A percentile compares a stretch with the other conserved stretches of the same genome.
These are phyloP conservation scores for Aspidiotus rigidus DNA, from an alignment of 2,888 invertebrate genomes.

Conservation along the genomic window DNA sequence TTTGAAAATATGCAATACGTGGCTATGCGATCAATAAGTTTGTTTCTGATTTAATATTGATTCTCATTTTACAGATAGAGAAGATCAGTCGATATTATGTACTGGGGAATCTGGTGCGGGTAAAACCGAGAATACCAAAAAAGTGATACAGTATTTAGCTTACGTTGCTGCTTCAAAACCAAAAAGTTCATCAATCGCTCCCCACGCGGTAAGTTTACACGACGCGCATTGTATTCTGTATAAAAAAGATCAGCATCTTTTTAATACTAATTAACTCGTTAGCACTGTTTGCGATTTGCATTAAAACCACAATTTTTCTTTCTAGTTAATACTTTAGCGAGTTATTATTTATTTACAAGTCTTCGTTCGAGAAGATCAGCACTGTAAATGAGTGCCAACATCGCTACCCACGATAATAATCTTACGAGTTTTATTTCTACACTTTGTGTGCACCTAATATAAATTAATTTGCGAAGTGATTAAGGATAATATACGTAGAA, in stretches of 20 bases:
- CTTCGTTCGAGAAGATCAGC: no score
- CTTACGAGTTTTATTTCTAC: no score
- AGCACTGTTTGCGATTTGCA: not conserved
- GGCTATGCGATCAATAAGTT: not conserved
- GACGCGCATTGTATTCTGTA: no score
- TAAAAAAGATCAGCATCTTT: no score
- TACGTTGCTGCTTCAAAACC: constrained; percentile 98
- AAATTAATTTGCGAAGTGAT: no score
- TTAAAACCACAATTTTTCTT: not conserved
- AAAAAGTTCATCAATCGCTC: constrained; percentile 56
- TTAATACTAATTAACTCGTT: not conserved
- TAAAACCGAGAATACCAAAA: constrained; percentile 99
- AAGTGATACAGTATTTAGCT: constrained; percentile 99
- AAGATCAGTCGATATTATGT: constrained; percentile 98
- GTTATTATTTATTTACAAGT: no score
- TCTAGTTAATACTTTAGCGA: no score
- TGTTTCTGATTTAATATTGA: constrained; percentile 26
- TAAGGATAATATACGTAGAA: no score
- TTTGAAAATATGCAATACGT: no score
- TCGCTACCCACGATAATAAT: no score
- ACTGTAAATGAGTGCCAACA: no score
- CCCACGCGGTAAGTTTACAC: constrained; percentile 42
- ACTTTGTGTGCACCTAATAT: no score
- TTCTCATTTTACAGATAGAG: constrained; percentile 67
- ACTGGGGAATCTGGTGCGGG: constrained; percentile 99